Base-by-base conservation (phyloP, 2,797 vertebrate species). In the Danio tinwini region DNA sequence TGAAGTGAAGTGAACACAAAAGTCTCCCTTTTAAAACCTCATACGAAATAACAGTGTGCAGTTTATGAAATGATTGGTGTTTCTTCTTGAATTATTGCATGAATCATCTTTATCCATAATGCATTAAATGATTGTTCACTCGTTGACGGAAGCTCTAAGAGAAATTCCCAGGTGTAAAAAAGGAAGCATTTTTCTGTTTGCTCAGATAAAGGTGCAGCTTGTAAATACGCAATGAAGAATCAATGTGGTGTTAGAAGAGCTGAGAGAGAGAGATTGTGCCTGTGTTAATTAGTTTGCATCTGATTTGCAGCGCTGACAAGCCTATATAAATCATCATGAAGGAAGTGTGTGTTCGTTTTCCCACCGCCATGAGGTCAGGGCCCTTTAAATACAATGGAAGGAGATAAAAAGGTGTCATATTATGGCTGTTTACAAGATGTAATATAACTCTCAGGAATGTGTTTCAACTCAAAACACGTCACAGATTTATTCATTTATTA, bases 251-350 rank as follows among this genome's bases (percentile, higher is more conserved):
- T 14, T 50, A 42, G 47, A 42, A 62, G 11, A 63, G 16, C 72
- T 62, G 71, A 74, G 16, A 11, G 13, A 13, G 14, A 73, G 14
- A 71, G 50, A 12, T 29, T 9, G 19, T 10, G 14, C 6, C 44
- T 39, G 10, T 49, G 58, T 75, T 75, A 53, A 75, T 75, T 42
- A 75, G 45, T 44, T 40, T 72, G 37, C 37, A 55, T 29, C 49
- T n/a, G 47, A 14, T 69, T 14, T 39, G 29, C 47, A 39, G 44
- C 10, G 0, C 11, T 40, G 72, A 62, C 45, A 63, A 62, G 59
- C 37, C 7, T 40, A 40, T 40, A 40, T 52, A 63, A 74, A 63
- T 40, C 13, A 59, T 47, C 47, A n/a, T n/a, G 44, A 74, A 49
- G 21, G 29, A 17, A 17, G 56, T 17, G 44, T 21, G 49, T 50